phyloP scores from a whole-genome alignment of 2,797 vertebrate species.

The Orestias chungarensis region DNA sequence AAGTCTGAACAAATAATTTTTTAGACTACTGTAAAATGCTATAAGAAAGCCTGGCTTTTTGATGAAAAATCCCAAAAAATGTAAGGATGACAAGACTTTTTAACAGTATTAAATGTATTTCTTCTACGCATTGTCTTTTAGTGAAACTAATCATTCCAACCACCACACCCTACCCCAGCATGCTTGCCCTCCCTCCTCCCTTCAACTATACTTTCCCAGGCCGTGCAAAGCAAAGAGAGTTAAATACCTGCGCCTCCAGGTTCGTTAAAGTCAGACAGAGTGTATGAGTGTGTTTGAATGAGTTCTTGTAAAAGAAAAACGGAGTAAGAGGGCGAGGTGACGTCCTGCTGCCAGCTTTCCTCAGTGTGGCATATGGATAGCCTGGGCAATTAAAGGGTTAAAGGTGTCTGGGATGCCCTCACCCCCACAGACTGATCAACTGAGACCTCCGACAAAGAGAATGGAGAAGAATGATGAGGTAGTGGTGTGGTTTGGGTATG shows the following conservation, averaged over 20 bases:
- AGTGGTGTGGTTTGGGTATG: conserved; percentile 5
- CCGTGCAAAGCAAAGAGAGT: conserved; percentile 76
- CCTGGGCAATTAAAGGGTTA: conserved; percentile 83
- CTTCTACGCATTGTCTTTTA: conserved; percentile 31
- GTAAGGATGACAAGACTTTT: not conserved
- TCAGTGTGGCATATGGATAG: conserved; percentile 56
- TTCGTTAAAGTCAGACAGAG: conserved; percentile 47
- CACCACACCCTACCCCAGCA: conserved; percentile 52
- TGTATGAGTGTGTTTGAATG: conserved; percentile 45
- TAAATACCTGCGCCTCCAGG: conserved; percentile 77
- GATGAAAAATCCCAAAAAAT: not conserved
- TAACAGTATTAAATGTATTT: conserved; percentile 26
- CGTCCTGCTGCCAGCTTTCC: conserved; percentile 36
- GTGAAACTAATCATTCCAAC: conserved; percentile 60
- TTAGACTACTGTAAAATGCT: not conserved
- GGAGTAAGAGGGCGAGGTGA: conserved; percentile 12
- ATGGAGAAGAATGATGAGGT: conserved; percentile 12
- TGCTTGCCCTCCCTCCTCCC: conserved; percentile 49
- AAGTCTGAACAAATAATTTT: not conserved
- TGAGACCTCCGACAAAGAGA: conserved; percentile 47
- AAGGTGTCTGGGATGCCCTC: conserved; percentile 80
- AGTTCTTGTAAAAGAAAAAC: conserved; percentile 31
- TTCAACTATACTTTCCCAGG: conserved; percentile 34
- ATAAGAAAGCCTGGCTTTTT: not conserved
- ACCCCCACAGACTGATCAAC: conserved; percentile 66